These are phyloP conservation scores for Eilema sororculum DNA, from an alignment of 2,888 invertebrate species.

Conservation along the genomic window DNA sequence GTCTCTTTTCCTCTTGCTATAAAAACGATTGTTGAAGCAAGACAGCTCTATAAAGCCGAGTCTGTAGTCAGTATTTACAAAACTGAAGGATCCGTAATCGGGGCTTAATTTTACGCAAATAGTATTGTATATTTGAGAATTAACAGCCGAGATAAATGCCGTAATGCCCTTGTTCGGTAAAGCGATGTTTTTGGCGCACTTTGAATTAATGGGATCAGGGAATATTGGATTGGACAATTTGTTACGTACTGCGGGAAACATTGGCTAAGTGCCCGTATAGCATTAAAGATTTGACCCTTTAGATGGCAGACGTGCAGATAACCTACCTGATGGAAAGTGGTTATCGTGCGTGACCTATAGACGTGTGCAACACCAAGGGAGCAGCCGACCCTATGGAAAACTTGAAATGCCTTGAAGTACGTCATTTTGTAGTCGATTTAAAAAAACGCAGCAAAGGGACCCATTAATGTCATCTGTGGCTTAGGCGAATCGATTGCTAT, in stretches of 20 bases:
- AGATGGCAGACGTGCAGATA: too few relatives aligned
- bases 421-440: too few relatives aligned
- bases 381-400: too few relatives aligned
- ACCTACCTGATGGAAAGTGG: too few relatives aligned
- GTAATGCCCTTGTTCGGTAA: constrained; percentile 34
- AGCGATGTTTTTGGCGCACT: constrained; percentile 16
- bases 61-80: constrained; percentile 31
- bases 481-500: neutral
- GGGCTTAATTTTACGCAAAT: constrained; percentile 47
- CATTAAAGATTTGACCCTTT: too few relatives aligned
- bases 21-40: constrained; percentile 7
- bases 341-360: too few relatives aligned
- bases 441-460: too few relatives aligned
- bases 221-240: neutral
- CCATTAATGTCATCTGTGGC: neutral
- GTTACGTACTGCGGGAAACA: neutral
- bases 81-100: constrained; percentile 45
- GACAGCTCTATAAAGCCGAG: constrained; percentile 14
- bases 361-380: too few relatives aligned
- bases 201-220: constrained; percentile 5
- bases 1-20: constrained; percentile 26
- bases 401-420: too few relatives aligned
- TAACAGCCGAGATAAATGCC: constrained; percentile 35
- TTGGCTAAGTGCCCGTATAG: neutral
- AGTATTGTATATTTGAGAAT: constrained; percentile 42